phyloP scores from a whole-genome alignment of 1,140 invertebrate species.

The Microplitis demolitor region DNA sequence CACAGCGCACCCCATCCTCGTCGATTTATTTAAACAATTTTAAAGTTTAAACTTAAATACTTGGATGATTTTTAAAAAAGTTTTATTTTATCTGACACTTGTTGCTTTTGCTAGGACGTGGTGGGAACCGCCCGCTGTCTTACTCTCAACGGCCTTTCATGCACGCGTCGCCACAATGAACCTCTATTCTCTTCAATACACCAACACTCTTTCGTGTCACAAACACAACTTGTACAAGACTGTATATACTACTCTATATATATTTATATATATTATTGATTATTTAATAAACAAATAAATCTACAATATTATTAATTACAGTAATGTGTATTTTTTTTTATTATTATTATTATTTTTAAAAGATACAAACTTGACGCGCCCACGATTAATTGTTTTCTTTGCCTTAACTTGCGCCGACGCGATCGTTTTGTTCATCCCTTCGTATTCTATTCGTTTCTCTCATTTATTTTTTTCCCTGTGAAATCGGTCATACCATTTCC shows the following conservation, averaged over 20 bases:
- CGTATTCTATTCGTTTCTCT: background rate
- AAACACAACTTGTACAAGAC: background rate
- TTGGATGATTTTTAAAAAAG: background rate
- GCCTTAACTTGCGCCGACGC: background rate
- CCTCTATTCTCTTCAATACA: background rate
- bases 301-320: background rate
- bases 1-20: constrained; percentile 78
- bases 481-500: background rate
- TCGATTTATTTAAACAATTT: constrained; percentile 11
- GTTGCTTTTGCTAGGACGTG: constrained; percentile 40
- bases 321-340: background rate
- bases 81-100: constrained; percentile 47
- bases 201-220: background rate
- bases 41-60: background rate
- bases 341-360: background rate
- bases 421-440: background rate
- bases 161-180: background rate
- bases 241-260: background rate
- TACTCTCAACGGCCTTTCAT: constrained; percentile 18
- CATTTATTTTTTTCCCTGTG: background rate
- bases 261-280: background rate
- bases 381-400: background rate
- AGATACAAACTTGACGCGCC: background rate
- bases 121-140: constrained; percentile 33
- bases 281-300: background rate